Evolutionary conservation across 2,113 vertebrate species (phyloP).

Genomic region (Ornithorhynchus anatinus): DNA sequence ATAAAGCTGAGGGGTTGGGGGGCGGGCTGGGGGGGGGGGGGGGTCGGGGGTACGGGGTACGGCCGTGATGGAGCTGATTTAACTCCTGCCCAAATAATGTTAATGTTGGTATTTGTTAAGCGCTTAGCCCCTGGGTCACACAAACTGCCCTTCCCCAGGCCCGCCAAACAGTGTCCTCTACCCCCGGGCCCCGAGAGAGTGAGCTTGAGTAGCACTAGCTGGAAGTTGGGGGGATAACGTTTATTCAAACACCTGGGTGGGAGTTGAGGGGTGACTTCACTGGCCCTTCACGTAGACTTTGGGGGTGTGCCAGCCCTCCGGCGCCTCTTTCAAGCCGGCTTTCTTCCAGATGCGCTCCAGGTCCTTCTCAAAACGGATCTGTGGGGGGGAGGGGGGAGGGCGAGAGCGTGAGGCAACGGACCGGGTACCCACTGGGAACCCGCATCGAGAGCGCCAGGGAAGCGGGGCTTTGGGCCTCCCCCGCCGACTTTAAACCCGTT

Average conservation of each 20-base stretch:
- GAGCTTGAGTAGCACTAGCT: neutral
- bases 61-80: no score
- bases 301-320: constrained; percentile 83
- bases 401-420: fast-evolving
- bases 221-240: neutral
- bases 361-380: constrained; percentile 86
- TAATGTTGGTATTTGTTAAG: no score
- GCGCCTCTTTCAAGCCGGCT: constrained; percentile 84
- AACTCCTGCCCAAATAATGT: no score
- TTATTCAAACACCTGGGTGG: neutral
- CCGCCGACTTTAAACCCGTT: no score
- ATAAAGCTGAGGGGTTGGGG: no score
- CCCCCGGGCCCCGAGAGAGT: neutral
- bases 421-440: neutral
- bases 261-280: neutral
- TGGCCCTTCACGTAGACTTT: constrained; percentile 79
- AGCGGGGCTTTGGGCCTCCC: no score
- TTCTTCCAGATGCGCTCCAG: constrained; percentile 82
- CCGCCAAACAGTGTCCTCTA: no score
- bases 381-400: neutral
- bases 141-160: no score
- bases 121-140: no score
- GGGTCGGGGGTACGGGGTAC: no score
- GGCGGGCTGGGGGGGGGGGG: no score
- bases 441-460: no score